Percentiles rank a stretch among this genome's conserved stretches.
These are phyloP conservation scores for Sipha maydis DNA, from an alignment of 2,888 invertebrate genomes.

Conservation along the genomic window DNA sequence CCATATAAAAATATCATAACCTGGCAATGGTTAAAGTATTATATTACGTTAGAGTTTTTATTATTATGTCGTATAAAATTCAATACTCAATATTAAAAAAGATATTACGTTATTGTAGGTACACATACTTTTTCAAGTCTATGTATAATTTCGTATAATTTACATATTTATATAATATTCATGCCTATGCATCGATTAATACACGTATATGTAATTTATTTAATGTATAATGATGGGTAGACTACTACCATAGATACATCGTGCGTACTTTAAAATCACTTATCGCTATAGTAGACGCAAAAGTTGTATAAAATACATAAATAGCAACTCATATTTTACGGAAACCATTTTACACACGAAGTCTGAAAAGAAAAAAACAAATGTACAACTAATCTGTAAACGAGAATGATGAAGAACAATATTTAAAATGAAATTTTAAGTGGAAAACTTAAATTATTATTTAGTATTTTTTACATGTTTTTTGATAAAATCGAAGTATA, in stretches of 20 bases:
- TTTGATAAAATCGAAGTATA: too few species aligned
- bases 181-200: too few species aligned
- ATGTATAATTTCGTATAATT: too few species aligned
- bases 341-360: not conserved
- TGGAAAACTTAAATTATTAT: not conserved
- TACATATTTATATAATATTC: too few species aligned
- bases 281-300: not conserved
- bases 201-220: not conserved
- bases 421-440: not conserved
- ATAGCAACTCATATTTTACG: not conserved
- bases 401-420: not conserved
- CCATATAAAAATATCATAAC: too few species aligned
- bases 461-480: not conserved
- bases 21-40: too few species aligned
- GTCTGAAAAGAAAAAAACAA: not conserved
- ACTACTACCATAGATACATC: not conserved
- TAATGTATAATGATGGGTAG: not conserved
- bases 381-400: not conserved
- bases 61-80: too few species aligned
- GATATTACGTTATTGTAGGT: too few species aligned
- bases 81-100: too few species aligned
- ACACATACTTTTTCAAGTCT: too few species aligned
- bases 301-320: not conserved
- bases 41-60: too few species aligned
- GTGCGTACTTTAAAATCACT: not conserved